Base-by-base conservation (phyloP, 2,113 vertebrate genomes). In the Pachycephala philippinensis region DNA sequence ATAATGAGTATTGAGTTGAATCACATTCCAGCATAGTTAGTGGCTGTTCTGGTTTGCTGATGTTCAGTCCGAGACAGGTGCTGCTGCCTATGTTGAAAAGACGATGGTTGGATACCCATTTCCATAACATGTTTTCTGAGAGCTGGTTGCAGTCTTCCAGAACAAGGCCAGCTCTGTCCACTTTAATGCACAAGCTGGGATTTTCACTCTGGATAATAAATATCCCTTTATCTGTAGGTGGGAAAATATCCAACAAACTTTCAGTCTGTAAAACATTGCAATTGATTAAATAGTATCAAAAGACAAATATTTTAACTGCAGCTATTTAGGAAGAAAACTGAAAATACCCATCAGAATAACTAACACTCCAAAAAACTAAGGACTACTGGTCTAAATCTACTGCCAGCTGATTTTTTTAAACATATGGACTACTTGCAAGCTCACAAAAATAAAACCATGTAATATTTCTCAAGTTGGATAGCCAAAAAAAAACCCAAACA, bases 1-100 rank as follows among this genome's bases (percentile, higher is more conserved):
- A 98, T 78, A 99, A 63, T 0, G 98, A 97, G 8, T 98, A 91
- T 0, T 97, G 91, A 40, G 90, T 59, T 40, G 97, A 94, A 84
- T 99, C 98, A 45, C 99, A 99, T 86, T 99, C 98, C 7, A 98
- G 98, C 57, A 98, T 96, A 27, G 97, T 94, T 16, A 99, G 92
- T 0, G 98, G 98, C 91, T 98, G 98, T 30, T 97, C 97, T 4
- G 91, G 54, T 40, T 97, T 92, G 5, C 96, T 98, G 40, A 98
- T 66, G 89, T 99, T 98, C 81, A 99, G 97, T 44, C 99, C 99
- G 5, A 99, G 98, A 68, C 99, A 99, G 52, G 90, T 93, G 42
- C 97, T 98, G 93, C 96, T 97, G 86, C 98, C 98, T 44, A 99
- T 24, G 75, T 99, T 99, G 96, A 99, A 99, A 39, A 99, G 99